Evolutionary conservation across 1,140 invertebrate genomes (phyloP).

Genomic region (Dendrolimus punctatus): DNA sequence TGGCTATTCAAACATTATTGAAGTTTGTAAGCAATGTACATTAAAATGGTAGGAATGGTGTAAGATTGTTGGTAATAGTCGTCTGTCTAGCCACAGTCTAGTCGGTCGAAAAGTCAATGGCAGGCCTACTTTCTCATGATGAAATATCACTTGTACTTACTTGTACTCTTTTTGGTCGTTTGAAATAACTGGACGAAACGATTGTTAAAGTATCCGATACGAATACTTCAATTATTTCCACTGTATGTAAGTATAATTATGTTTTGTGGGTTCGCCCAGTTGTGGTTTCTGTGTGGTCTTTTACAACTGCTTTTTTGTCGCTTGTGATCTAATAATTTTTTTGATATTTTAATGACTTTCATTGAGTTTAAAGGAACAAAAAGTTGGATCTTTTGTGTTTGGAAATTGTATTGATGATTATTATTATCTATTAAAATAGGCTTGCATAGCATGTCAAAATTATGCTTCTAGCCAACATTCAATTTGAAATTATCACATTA

Average conservation of each 20-base stretch:
- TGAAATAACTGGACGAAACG: constrained; percentile 40
- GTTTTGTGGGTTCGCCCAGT: constrained; percentile 13
- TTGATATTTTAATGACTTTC: not conserved
- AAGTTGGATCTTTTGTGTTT: too few relatives aligned
- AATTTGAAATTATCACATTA: too few relatives aligned
- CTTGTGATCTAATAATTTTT: not conserved
- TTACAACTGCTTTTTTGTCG: not conserved
- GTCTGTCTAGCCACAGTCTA: constrained; percentile 54
- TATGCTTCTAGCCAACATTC: too few relatives aligned
- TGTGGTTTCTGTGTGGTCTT: constrained; percentile 3
- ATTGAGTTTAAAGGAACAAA: not conserved
- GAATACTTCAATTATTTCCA: constrained; percentile 36
- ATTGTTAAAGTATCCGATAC: constrained; percentile 39
- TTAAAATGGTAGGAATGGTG: not conserved
- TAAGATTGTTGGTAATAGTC: not conserved
- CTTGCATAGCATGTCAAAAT: too few relatives aligned
- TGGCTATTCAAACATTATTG: not conserved
- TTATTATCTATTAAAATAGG: too few relatives aligned
- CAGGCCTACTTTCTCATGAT: constrained; percentile 53
- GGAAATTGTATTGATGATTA: too few relatives aligned
- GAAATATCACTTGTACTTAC: constrained; percentile 28
- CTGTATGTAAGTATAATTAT: constrained; percentile 34
- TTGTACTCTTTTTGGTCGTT: constrained; percentile 43
- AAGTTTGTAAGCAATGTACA: not conserved
- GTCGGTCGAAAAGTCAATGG: constrained; percentile 36